Percentiles rank a stretch among this genome's conserved stretches.
Evolutionary conservation across 2,797 vertebrate genomes (phyloP).

Genomic region (Anableps anableps): DNA sequence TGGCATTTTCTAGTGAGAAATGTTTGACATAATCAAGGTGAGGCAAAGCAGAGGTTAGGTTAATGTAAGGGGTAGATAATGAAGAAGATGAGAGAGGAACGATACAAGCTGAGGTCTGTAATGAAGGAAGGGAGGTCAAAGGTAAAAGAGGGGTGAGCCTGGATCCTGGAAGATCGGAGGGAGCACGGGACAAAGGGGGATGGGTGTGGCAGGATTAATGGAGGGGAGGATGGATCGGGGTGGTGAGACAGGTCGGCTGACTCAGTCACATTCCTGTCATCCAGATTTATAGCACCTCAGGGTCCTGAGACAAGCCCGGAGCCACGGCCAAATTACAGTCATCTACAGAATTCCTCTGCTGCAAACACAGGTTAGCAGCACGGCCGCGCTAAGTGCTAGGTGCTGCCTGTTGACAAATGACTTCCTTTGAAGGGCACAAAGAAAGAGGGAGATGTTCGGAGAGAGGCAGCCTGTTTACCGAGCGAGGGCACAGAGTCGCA

Average conservation of each 20-base stretch:
- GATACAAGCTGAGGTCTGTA: constrained; percentile 15
- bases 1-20: background rate
- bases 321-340: constrained; percentile 83
- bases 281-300: constrained; percentile 78
- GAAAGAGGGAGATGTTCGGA: constrained; percentile 48
- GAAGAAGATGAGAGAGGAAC: constrained; percentile 17
- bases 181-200: constrained; percentile 14
- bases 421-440: constrained; percentile 81
- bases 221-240: constrained; percentile 32
- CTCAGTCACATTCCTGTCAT: constrained; percentile 78
- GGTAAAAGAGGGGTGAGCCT: constrained; percentile 24
- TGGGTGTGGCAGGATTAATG: constrained; percentile 48
- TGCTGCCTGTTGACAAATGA: constrained; percentile 84
- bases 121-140: constrained; percentile 38
- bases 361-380: constrained; percentile 80
- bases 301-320: constrained; percentile 76
- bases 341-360: constrained; percentile 81
- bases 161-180: constrained; percentile 18
- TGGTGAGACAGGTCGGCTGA: constrained; percentile 69
- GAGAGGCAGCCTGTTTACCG: constrained; percentile 58
- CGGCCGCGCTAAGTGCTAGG: constrained; percentile 78
- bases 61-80: constrained; percentile 1
- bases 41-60: background rate
- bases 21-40: background rate
- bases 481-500: constrained; percentile 53